phyloP scores from a whole-genome alignment of 2,888 invertebrate genomes.

The Apocheima hispidaria region DNA sequence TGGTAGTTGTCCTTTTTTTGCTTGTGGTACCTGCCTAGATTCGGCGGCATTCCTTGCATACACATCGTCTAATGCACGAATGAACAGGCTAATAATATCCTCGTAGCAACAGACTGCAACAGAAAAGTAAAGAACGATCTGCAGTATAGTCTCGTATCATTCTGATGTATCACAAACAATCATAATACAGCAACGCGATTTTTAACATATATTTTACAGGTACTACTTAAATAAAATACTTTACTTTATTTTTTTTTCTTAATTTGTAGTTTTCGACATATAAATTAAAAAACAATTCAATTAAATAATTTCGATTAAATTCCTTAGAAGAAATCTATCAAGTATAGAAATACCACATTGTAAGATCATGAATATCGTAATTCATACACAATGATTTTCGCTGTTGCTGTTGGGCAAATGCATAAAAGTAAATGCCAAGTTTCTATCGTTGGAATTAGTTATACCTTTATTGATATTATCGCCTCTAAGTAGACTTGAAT shows the following conservation, averaged over 20 bases:
- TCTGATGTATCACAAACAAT: background rate
- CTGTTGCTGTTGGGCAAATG: constrained; percentile 27
- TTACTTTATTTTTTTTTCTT: background rate
- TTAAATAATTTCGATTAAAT: too few relatives aligned
- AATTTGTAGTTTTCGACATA: background rate
- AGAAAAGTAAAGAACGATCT: constrained; percentile 17
- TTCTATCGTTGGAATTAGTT: constrained; percentile 28
- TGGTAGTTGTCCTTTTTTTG: constrained; percentile 6
- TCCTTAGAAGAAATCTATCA: too few relatives aligned
- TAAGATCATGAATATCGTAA: constrained; percentile 12
- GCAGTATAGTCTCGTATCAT: constrained; percentile 6
- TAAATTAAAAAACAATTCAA: too few relatives aligned
- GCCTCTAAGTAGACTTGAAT: constrained; percentile 30
- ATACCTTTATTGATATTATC: constrained; percentile 32
- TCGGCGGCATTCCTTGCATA: constrained; percentile 52
- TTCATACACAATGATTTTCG: constrained; percentile 13
- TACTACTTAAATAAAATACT: background rate
- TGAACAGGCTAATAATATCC: constrained; percentile 54
- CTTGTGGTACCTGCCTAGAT: constrained; percentile 31
- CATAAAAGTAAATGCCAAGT: constrained; percentile 23
- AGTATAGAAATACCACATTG: too few relatives aligned
- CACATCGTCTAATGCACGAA: constrained; percentile 53
- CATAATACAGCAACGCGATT: too few relatives aligned
- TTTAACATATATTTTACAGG: background rate
- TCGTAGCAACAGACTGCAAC: constrained; percentile 45